Conservation (phyloP, 2,797 vertebrate genomes). For the Bradypus variegatus region DNA sequence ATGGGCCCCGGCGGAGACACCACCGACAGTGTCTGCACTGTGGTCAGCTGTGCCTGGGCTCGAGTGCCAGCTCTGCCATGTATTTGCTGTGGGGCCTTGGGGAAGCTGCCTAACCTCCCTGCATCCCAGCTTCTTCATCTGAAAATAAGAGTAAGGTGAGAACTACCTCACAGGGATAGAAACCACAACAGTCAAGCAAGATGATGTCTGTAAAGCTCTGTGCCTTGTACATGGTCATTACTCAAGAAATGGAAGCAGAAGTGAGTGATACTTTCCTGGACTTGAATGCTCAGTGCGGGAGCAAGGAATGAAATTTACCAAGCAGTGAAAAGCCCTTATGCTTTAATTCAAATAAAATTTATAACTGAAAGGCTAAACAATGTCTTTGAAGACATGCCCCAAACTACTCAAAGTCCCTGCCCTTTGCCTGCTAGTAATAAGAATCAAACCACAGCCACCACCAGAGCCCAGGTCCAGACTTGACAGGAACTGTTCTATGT, state of each 20-base stretch:
- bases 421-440: neutral
- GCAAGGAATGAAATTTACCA: neutral
- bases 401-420: neutral
- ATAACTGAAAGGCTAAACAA: neutral
- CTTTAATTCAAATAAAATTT: neutral
- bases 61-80: neutral
- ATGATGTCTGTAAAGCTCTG: neutral
- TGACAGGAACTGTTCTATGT: neutral
- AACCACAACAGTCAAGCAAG: too few relatives aligned
- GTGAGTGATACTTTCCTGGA: neutral
- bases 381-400: neutral
- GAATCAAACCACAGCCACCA: neutral
- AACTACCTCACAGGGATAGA: neutral
- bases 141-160: neutral
- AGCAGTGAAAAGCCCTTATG: neutral
- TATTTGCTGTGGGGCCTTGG: neutral
- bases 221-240: neutral
- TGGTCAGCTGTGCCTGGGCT: neutral
- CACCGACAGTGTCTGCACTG: fast-evolving
- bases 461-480: neutral
- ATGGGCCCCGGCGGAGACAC: too few relatives aligned
- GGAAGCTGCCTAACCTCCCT: neutral
- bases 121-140: neutral
- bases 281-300: neutral
- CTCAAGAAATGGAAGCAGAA: neutral